Base-by-base conservation (phyloP, 2,888 invertebrate genomes). In the Pachliopta kotzebuea region DNA sequence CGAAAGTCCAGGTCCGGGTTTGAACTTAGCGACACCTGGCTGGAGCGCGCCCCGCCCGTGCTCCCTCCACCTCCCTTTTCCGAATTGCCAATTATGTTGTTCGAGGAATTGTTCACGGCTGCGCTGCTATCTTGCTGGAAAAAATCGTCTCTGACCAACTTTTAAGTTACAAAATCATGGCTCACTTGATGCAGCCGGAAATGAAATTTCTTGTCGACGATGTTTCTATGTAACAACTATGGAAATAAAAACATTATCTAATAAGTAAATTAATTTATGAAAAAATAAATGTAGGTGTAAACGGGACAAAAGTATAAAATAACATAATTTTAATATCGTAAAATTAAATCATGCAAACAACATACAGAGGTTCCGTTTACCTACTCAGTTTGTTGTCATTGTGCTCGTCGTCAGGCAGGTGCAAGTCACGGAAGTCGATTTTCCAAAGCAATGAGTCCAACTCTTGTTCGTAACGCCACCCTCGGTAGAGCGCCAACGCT, bases 381-480 rank as follows among this genome's bases (percentile, higher is more conserved):
- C 91, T 91, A 91, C 91, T 91, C 90, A 91, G 83, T 90, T 91
- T 90, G 88, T 85, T 87, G 84, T 80, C 77, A 76, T 82, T 83
- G 71, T 87, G 87, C 60, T 88, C 88, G 54, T 89, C 89, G n/a
- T 90, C 90, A 4, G 91, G 89, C 52, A 96, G 93, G 77, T 97
- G 95, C 57, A 98, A 95, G 75, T 98, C 98, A 68, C 95, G 94
- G 87, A 95, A 98, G 88, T 98, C 98, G 65, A 98, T 96, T 89
- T 98, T 98, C 98, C 98, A 98, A 50, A 98, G 92, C 50, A 98
- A 88, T 63, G 97, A 97, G 81, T 98, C 98, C 70, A 98, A 92
- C 78, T 98, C 98, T 78, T 98, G 98, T 80, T 98, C 98, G 84
- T 98, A 98, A 50, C 95, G 94, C 98, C 98, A 98, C 83, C 98